phyloP scores from a whole-genome alignment of 2,888 invertebrate genomes.

The Temnothorax unifasciatus region DNA sequence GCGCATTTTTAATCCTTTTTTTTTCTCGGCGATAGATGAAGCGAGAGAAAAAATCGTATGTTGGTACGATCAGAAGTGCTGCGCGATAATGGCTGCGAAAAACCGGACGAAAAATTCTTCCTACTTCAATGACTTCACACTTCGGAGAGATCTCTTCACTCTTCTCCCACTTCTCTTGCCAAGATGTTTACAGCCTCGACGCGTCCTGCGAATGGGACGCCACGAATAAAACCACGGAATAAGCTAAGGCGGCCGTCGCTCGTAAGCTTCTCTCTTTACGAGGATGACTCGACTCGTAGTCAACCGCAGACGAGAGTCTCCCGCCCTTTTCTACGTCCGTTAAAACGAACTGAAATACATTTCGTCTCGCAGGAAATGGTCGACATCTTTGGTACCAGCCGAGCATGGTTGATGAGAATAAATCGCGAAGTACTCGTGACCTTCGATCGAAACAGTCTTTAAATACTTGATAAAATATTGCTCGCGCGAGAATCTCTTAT shows the following conservation, averaged over 20 bases:
- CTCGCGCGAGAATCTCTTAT: not conserved
- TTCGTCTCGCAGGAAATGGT: slow-evolving; percentile 72
- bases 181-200: slow-evolving; percentile 72
- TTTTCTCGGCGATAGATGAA: not conserved
- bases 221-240: slow-evolving; percentile 76
- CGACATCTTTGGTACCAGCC: slow-evolving; percentile 61
- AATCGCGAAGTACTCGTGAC: slow-evolving; percentile 37
- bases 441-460: slow-evolving; percentile 21
- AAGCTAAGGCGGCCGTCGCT: slow-evolving; percentile 79
- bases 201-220: slow-evolving; percentile 69
- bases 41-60: not conserved
- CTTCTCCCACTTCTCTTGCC: slow-evolving; percentile 49
- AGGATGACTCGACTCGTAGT: slow-evolving; percentile 83
- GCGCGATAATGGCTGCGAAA: slow-evolving; percentile 28
- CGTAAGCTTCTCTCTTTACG: slow-evolving; percentile 86
- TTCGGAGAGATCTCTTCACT: slow-evolving; percentile 60
- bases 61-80: not conserved
- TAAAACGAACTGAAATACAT: slow-evolving; percentile 71
- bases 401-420: slow-evolving; percentile 47
- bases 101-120: slow-evolving; percentile 32
- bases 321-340: slow-evolving; percentile 73
- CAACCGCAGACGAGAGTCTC: slow-evolving; percentile 83
- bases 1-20: not conserved
- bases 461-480: slow-evolving; percentile 13
- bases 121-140: slow-evolving; percentile 56